Evolutionary conservation across 2,797 vertebrate species (phyloP), one percentile per base, ranked within the genome.

Genomic region (Pagetopsis macropterus): DNA sequence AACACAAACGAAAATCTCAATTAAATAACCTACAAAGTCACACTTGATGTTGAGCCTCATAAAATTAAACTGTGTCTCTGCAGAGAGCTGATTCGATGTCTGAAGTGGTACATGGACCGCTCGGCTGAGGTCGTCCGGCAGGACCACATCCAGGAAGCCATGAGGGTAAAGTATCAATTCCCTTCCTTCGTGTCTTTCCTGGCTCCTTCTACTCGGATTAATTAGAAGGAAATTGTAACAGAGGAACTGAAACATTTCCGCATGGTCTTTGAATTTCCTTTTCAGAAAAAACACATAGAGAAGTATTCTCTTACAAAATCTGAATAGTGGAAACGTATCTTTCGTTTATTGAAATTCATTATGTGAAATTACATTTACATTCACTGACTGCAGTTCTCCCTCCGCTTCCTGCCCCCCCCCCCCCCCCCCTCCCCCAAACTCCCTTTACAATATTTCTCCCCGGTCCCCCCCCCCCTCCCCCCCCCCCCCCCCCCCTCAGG

Each of bases 51-150:
- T 46, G 31, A 67, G 16, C 50, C 15, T 10, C 5, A 21, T 58
- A 3, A 23, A 68, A 21, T 58, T 14, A 45, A 63, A 62, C 52
- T 11, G 13, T 74, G 57, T 67, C 40, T 71, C 59, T 84, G 17
- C 89, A 99, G 98, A 86, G 98, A 99, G 89, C 92, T 99, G 86
- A 97, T 99, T 82, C 96, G 98, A 21, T 99, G 98, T 91, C 91
- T 99, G 76, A 99, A 99, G 87, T 99, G 98, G 98, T 99, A 99
- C 92, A 98, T 99, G 98, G 98, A 99, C 87, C 96, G 97, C 65
- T 99, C 98, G 1, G 98, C 98, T 5, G 98, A 99, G 90, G 96
- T 99, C 0, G 95, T 99, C 15, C 94, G 97, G 50, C 98, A 99
- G 76, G 98, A 99, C 83, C 98, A 99, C 94, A 99, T 99, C 89